These are phyloP conservation scores for Abrostola triplasia DNA, from an alignment of 2,888 invertebrate species.

Conservation along the genomic window DNA sequence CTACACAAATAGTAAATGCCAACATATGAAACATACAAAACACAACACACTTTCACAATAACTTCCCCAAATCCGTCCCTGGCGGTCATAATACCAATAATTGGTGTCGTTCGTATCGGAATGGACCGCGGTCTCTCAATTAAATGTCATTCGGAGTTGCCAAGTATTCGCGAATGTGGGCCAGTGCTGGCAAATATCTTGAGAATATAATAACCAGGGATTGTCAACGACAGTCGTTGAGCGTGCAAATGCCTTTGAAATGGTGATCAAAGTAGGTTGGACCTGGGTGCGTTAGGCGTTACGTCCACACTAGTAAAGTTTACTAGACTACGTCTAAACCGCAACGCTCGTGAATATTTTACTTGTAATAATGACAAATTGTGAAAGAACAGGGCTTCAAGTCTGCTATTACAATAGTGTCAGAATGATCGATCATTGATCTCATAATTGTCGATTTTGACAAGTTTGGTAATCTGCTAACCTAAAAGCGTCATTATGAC, in stretches of 20 bases:
- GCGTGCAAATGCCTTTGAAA: slow-evolving; percentile 6
- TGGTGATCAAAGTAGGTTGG: neutral
- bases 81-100: slow-evolving; percentile 59
- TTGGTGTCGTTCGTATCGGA: slow-evolving; percentile 46
- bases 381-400: no score
- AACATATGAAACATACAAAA: neutral
- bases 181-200: slow-evolving; percentile 36
- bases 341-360: no score
- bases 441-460: no score
- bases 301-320: no score
- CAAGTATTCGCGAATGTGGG: slow-evolving; percentile 52
- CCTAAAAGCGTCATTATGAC: no score
- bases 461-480: no score
- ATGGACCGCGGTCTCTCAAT: slow-evolving; percentile 52
- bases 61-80: slow-evolving; percentile 27
- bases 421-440: no score
- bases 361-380: no score
- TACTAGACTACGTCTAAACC: no score
- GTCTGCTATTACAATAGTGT: no score
- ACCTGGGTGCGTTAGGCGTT: no score
- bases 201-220: slow-evolving; percentile 18
- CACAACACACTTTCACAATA: neutral
- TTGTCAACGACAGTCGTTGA: slow-evolving; percentile 30
- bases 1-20: neutral
- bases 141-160: slow-evolving; percentile 64